Base-by-base conservation (phyloP, 2,888 invertebrate species). In the Calliopum simillimum region DNA sequence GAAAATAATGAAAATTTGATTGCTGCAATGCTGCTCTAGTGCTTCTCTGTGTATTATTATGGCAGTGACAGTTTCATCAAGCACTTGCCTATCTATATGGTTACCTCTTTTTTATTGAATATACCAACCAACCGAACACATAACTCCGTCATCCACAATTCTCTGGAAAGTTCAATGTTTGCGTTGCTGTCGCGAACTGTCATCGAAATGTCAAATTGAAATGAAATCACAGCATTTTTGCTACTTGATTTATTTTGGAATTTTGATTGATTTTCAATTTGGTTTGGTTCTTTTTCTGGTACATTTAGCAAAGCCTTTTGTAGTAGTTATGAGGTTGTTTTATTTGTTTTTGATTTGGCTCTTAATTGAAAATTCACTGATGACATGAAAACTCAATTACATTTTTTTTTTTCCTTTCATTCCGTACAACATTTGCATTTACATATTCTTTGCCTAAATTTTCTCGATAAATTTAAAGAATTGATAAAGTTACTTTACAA, bases 301-400 rank as follows among this genome's bases (percentile, higher is more conserved):
- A 21, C 11, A 47, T 3, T 16, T 58, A 41, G 16, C 33, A 33
- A 6, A 2, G 33, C 33, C n/a, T 47, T 56, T 23, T 19, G 2
- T 23, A n/a, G 43, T 14, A 19, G 12, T 43, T 53, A 16, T 43
- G 49, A 21, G 64, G 25, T 19, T 19, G 2, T 3, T 41, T 33
- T 33, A 11, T 16, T 25, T 8, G 2, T 33, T 59, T 14, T 4
- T 1, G 41, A 12, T 5, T 6, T 49, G 47, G 49, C 5, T 65
- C 58, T 68, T 59, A 59, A 68, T 68, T 68, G 41, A 61, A 59
- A 46, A 11, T 13, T 11, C n/a, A 6, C 1, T 55, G 44, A 14
- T 25, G 43, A 68, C 68, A 68, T 61, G 68, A 51, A 61, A 68
- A 68, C 21, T 46, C 68, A 59, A 68, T 68, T 68, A 61, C n/a